Evolutionary conservation across 1,140 invertebrate genomes (phyloP), one percentile per base, ranked within the genome.

Genomic region (Ostrea edulis): DNA sequence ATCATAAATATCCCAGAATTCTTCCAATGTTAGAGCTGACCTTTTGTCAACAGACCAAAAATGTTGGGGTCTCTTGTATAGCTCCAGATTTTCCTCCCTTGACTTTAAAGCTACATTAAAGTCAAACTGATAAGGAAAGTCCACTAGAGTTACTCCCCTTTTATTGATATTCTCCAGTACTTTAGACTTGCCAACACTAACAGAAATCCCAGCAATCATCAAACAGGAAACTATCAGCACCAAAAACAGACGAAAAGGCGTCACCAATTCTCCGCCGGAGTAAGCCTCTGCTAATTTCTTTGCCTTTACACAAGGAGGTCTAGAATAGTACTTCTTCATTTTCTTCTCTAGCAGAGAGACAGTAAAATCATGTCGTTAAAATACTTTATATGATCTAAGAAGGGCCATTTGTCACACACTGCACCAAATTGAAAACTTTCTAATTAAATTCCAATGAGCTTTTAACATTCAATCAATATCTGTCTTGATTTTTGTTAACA

Each of bases 1-100:
- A 91, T 93, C 92, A 89, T 94, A 94, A 0, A 93, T 87, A 85
- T 93, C 92, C 62, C 86, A 88, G 81, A 93, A 94, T 87, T 94
- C 93, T 53, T 92, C 81, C 20, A 93, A 35, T 17, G 89, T 88
- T 2, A 94, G 84, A 12, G 86, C 58, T 0, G 87, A 90, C 22
- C 93, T 86, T 86, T 89, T 90, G 81, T 94, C 93, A 12, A 94
- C 87, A 22, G 86, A 89, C 77, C 84, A 83, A 9, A 54, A 44
- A 51, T 86, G 85, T 35, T 90, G 86, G 12, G 89, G 82, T 68
- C 86, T 91, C 17, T 87, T 88, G 87, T 93, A 93, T 53, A 88
- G 82, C 54, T 91, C 89, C 87, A 93, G 82, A 85, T 92, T 93
- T 20, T 91, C 87, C 22, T 91, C 86, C 77, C 92, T 85, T 29